Percentiles rank a stretch among this genome's conserved stretches.
phyloP scores from a whole-genome alignment of 30 jellyfish, hydroid and myxozoan species.

The Chrysaora quinquecirrha region DNA sequence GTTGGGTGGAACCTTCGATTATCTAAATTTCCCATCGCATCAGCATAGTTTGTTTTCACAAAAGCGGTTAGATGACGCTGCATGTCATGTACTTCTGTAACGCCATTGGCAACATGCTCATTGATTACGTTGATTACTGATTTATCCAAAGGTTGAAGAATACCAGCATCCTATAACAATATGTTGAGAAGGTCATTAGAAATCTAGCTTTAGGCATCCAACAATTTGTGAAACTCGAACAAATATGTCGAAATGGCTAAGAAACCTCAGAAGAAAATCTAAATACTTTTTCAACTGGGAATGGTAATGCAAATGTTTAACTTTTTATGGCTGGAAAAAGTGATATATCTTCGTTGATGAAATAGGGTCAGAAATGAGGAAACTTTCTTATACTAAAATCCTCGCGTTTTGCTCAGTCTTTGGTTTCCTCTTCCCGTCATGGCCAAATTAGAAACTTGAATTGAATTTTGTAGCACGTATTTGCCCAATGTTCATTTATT shows the following conservation, averaged over 20 bases:
- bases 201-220: background rate
- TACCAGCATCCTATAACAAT: conserved; percentile 18
- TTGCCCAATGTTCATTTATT: too few relatives aligned
- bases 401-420: too few relatives aligned
- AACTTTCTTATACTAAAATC: too few relatives aligned
- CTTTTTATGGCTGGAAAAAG: background rate
- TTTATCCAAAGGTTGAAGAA: conserved; percentile 38
- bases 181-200: background rate
- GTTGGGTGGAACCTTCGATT: conserved; percentile 40
- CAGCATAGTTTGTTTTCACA: background rate
- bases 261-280: background rate
- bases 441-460: too few relatives aligned
- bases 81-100: conserved; percentile 42
- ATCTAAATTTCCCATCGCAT: background rate
- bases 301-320: background rate
- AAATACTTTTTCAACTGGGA: background rate
- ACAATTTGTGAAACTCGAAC: background rate
- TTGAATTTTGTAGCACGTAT: too few relatives aligned
- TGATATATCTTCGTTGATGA: background rate
- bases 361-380: too few relatives aligned
- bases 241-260: background rate
- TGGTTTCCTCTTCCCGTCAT: too few relatives aligned
- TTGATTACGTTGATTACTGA: conserved; percentile 1
- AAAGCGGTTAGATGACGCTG: conserved; percentile 11
- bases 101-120: conserved; percentile 43